Percentiles rank a stretch among this genome's conserved stretches.
phyloP scores from a whole-genome alignment of 2,113 vertebrate species.

The Vireo altiloquus region DNA sequence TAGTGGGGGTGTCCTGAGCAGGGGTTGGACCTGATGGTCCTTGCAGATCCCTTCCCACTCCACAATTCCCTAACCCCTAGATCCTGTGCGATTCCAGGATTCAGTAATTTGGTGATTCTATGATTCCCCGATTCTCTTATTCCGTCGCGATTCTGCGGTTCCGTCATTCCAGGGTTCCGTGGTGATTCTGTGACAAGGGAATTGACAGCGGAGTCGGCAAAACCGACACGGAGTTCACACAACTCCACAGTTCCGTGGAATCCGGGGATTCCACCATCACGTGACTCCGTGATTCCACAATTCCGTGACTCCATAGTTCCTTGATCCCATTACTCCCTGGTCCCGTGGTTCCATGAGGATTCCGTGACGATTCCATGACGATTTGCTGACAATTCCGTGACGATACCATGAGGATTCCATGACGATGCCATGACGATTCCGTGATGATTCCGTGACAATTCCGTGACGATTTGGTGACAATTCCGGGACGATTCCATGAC shows the following conservation, averaged over 20 bases:
- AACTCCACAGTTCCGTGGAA: fast-evolving
- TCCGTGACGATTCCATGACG: no score
- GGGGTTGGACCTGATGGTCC: not conserved
- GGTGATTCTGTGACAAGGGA: fast-evolving
- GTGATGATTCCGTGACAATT: no score
- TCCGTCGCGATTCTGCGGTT: fast-evolving
- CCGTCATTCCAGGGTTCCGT: fast-evolving
- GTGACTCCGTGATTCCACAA: not conserved
- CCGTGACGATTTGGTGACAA: no score
- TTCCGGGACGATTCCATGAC: not conserved
- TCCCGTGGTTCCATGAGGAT: not conserved
- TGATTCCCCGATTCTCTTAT: fast-evolving
- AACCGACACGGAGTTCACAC: fast-evolving
- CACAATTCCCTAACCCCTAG: not conserved
- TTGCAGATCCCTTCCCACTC: not conserved
- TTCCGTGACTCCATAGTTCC: fast-evolving
- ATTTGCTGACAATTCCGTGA: no score
- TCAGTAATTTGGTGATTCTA: fast-evolving
- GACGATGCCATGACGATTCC: not conserved
- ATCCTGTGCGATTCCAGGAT: fast-evolving
- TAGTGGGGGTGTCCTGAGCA: not conserved
- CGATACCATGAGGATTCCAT: no score
- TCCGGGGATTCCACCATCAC: fast-evolving
- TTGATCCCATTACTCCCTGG: fast-evolving
- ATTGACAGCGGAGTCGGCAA: fast-evolving